Base-by-base conservation (phyloP, 2,888 invertebrate genomes). In the Pristionchus japonicus region DNA sequence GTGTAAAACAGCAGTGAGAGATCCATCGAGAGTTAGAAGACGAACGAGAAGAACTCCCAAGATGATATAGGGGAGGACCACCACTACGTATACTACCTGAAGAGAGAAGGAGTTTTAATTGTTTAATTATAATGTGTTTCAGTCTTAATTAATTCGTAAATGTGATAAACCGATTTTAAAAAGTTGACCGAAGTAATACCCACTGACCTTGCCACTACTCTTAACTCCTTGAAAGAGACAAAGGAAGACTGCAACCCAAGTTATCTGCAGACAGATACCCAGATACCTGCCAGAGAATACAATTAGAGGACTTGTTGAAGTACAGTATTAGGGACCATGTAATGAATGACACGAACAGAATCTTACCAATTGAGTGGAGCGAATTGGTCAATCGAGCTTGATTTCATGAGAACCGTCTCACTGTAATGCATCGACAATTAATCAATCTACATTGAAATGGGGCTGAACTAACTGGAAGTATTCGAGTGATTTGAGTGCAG, bases 201-300 rank as follows among this genome's bases (percentile, higher is more conserved):
- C 15, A 61, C 70, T 37, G 89, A 95, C 95, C 95, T 97, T 97
- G 92, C 97, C 97, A 34, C 97, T 97, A 89, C 96, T 96, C 95
- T 97, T 96, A 20, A 97, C 96, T 49, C 97, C 97, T 95, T 97
- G 97, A 95, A 96, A 96, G 70, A 97, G 95, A 93, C 97, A 97
- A 77, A 97, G 95, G 93, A 97, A 97, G 37, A 97, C 97, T 90
- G 97, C 96, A 87, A 96, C 94, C 97, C 97, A 97, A 88, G 97
- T 97, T 87, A 96, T 95, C 2, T 97, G 95, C 20, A 97, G 95
- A 94, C 97, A 97, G 6, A 96, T 95, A 6, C 97, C 97, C 95
- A 97, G 96, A 88, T 96, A 96, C 88, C 88, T 88, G 43, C 20
- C n/a, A 57, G 1, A 23, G n/a, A n/a, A n/a, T n/a, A n/a, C n/a